Conservation (phyloP, 2,113 vertebrate species). For the Dasypus novemcinctus region DNA sequence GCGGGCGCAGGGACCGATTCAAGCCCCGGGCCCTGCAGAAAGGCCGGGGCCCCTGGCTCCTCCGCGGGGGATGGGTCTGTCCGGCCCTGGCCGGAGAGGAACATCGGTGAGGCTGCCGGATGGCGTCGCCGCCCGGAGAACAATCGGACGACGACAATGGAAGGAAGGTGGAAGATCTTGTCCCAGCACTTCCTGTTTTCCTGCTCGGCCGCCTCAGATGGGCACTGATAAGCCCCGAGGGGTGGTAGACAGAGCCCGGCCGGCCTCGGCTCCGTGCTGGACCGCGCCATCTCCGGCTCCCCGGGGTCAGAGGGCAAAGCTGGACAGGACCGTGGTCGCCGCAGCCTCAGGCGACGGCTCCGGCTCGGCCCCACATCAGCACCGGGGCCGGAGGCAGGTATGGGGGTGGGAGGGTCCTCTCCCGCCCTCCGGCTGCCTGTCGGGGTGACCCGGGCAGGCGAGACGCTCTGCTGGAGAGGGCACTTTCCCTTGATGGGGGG, state of each 20-base stretch:
- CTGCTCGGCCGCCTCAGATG: slow-evolving; percentile 78
- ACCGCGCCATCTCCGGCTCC: rapidly evolving
- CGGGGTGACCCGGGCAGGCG: rapidly evolving
- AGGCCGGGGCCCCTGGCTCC: rapidly evolving
- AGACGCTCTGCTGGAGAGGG: rapidly evolving
- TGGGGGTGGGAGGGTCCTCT: rapidly evolving
- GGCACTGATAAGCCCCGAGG: slow-evolving; percentile 66
- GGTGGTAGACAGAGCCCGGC: background rate
- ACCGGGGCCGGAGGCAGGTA: background rate
- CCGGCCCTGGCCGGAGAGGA: slow-evolving; percentile 48
- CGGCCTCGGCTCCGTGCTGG: background rate
- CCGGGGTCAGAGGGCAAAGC: background rate
- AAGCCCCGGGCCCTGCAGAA: background rate
- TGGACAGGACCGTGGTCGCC: rapidly evolving
- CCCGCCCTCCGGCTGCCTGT: background rate
- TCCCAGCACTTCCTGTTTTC: slow-evolving; percentile 83
- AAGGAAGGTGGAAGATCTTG: slow-evolving; percentile 87
- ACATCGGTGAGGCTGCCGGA: slow-evolving; percentile 58
- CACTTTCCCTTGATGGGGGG: background rate
- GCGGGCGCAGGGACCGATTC: rapidly evolving
- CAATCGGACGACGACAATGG: slow-evolving; percentile 83
- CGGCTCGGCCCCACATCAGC: rapidly evolving
- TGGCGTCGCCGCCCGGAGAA: slow-evolving; percentile 73
- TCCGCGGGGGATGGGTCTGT: slow-evolving; percentile 34
- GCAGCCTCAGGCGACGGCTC: background rate